These are phyloP conservation scores for Malurus cyaneus DNA, from an alignment of 2,113 vertebrate species.

Conservation along the genomic window DNA sequence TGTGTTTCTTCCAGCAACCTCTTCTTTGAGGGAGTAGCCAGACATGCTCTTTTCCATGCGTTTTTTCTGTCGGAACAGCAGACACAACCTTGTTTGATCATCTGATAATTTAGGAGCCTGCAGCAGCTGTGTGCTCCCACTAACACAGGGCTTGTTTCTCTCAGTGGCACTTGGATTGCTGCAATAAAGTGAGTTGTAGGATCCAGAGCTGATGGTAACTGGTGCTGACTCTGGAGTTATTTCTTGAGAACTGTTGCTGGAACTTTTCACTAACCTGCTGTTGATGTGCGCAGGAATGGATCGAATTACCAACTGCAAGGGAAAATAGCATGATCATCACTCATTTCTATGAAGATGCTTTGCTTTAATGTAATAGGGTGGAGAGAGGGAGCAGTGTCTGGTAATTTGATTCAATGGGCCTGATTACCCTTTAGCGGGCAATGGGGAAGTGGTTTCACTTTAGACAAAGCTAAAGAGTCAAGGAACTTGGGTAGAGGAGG, in stretches of 20 bases:
- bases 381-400: not conserved
- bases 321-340: not conserved
- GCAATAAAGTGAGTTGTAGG: not conserved
- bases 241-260: not conserved
- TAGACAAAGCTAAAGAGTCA: not conserved
- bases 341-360: not conserved
- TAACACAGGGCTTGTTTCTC: not conserved
- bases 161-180: not conserved
- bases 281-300: not conserved
- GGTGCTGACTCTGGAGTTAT: not conserved
- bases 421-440: not conserved
- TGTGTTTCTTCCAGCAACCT: not conserved
- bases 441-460: not conserved
- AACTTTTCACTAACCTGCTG: not conserved
- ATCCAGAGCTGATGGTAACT: not conserved
- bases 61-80: not conserved
- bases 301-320: not conserved
- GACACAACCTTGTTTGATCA: not conserved
- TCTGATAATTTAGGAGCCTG: not conserved
- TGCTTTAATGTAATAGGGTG: not conserved
- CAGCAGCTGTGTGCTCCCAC: not conserved
- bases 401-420: not conserved
- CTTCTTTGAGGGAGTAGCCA: not conserved
- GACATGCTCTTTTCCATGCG: not conserved
- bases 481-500: not conserved